These are phyloP conservation scores for Spea hammondii DNA, from an alignment of 2,797 vertebrate genomes.

Conservation along the genomic window DNA sequence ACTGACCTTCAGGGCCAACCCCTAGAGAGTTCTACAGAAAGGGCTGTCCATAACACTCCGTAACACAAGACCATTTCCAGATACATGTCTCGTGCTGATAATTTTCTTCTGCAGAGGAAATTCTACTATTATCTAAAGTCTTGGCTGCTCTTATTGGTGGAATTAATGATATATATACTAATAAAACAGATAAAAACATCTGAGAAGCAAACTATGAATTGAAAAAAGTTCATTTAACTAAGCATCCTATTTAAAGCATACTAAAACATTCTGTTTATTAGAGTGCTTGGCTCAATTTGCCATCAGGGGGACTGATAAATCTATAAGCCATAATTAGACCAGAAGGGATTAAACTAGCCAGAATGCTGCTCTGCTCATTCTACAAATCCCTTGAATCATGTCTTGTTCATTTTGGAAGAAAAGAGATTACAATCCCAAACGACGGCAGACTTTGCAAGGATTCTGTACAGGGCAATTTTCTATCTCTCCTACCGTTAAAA, in stretches of 20 bases:
- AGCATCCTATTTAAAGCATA: neutral
- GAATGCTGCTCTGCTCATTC: conserved; percentile 19
- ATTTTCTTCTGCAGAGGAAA: too few relatives aligned
- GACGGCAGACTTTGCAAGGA: neutral
- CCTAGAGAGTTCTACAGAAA: too few relatives aligned
- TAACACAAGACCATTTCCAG: too few relatives aligned
- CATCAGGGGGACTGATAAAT: conserved; percentile 63
- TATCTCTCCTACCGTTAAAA: neutral
- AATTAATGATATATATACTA: too few relatives aligned
- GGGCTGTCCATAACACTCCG: too few relatives aligned
- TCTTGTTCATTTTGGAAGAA: conserved; percentile 1
- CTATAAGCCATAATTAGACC: conserved; percentile 63
- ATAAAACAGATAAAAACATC: too few relatives aligned
- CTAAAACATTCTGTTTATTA: conserved; percentile 40
- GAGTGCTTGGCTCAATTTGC: conserved; percentile 45
- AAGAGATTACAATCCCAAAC: neutral
- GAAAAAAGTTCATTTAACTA: neutral
- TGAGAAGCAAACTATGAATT: too few relatives aligned
- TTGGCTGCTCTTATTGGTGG: too few relatives aligned
- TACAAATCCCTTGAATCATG: conserved; percentile 30
- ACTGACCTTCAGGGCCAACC: too few relatives aligned
- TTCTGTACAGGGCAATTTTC: neutral
- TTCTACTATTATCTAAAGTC: too few relatives aligned
- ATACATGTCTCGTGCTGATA: too few relatives aligned
- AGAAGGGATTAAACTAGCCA: conserved; percentile 55